phyloP scores from a whole-genome alignment of 2,797 vertebrate genomes.

The Melanotaenia boesemani region DNA sequence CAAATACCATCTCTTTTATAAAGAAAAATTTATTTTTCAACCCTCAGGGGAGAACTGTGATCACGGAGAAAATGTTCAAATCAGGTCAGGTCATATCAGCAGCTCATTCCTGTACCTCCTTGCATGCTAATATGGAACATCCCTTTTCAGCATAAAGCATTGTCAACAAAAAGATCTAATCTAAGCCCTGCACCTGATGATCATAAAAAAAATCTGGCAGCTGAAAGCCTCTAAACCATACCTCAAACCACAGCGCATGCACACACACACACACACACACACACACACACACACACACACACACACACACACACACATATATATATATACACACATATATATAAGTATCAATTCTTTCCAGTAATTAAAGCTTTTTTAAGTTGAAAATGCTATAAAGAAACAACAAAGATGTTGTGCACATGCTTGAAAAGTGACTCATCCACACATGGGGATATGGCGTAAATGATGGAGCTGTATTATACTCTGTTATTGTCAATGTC shows the following conservation, averaged over 20 bases:
- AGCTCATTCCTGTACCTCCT: constrained; percentile 50
- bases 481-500: constrained; percentile 63
- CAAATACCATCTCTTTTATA: constrained; percentile 47
- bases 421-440: constrained; percentile 44
- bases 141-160: constrained; percentile 50
- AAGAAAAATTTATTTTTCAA: constrained; percentile 45
- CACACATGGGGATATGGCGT: constrained; percentile 20
- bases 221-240: constrained; percentile 32
- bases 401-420: neutral
- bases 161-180: constrained; percentile 64
- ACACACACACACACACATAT: no score
- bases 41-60: constrained; percentile 58
- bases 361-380: no score
- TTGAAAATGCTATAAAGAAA: constrained; percentile 3
- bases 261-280: no score
- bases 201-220: no score
- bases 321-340: no score
- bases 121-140: constrained; percentile 62
- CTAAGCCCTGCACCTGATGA: constrained; percentile 63
- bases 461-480: constrained; percentile 51
- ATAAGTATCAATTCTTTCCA: no score
- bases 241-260: constrained; percentile 10
- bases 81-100: constrained; percentile 77
- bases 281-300: no score
- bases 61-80: constrained; percentile 70